These are phyloP conservation scores for Grantiella picta DNA, from an alignment of 2,113 vertebrate genomes.

Conservation along the genomic window DNA sequence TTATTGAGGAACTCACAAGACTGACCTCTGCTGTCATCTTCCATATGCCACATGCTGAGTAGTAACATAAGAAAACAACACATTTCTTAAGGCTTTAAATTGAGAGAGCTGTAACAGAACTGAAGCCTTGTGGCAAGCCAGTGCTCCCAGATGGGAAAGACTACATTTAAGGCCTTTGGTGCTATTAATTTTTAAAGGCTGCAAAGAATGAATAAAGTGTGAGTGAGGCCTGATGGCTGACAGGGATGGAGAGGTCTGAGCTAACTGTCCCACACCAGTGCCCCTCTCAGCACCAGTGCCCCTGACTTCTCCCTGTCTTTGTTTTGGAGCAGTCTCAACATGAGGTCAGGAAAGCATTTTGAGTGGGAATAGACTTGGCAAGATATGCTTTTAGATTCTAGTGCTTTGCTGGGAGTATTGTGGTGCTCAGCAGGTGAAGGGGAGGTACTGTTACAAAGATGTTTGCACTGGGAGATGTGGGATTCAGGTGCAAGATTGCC, in stretches of 20 bases:
- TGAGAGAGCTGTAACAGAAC: not conserved
- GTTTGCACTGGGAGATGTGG: not conserved
- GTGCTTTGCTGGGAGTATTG: not conserved
- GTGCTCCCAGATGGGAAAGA: not conserved
- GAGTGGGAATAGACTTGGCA: not conserved
- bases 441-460: not conserved
- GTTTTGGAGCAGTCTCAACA: not conserved
- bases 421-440: not conserved
- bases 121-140: not conserved
- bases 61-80: not conserved
- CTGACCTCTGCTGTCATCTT: conserved; percentile 8
- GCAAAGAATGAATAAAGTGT: not conserved
- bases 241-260: not conserved
- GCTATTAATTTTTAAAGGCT: not conserved
- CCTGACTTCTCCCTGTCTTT: not conserved
- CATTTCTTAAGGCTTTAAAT: not conserved
- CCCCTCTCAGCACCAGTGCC: not conserved
- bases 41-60: not conserved
- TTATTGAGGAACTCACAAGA: not conserved
- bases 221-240: not conserved
- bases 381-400: not conserved
- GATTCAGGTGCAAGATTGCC: not conserved
- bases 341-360: not conserved
- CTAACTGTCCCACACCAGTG: rapidly evolving
- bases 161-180: not conserved